Base-by-base conservation (phyloP, 2,113 vertebrate species). In the Seriola aureovittata region DNA sequence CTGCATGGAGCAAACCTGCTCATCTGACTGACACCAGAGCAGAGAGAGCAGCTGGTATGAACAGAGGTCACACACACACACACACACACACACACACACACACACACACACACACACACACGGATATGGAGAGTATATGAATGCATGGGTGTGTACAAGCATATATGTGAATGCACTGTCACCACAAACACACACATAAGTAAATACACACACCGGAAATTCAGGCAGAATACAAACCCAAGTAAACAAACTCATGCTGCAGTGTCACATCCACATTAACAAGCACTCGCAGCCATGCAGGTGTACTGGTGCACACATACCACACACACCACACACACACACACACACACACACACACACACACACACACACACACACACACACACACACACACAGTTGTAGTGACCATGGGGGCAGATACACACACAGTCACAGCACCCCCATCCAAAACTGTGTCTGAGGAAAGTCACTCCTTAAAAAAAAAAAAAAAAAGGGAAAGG, bases 391-490 rank as follows among this genome's bases (percentile, higher is more conserved):
- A 75, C 86, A 80, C 11, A 71, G 65, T 60, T 75, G 46, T 59
- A 69, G 80, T 81, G 81, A 84, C 82, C 80, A 40, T 14, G 59
- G 82, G 29, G 71, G 67, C 60, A 55, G 40, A 67, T 57, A 66
- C 32, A 52, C 71, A 19, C 55, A 36, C 76, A 78, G 62, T 75
- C 75, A 77, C 59, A 71, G 59, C 21, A 19, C 8, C 71, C 55
- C 66, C 36, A n/a, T 82, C 81, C 80, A 80, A 92, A 92, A 92
- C 69, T 85, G 86, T 86, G 73, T 82, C 92, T 94, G 87, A 96
- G 95, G 95, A 97, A 97, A 99, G 96, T 97, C 97, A 97, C 96
- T 97, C 96, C 95, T 96, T 86, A 76, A 93, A 82, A 82, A 79
- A 80, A 89, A 63, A 75, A 62, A 66, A 25, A 23, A 29, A 29